Evolutionary conservation across 2,797 vertebrate species (phyloP).

Genomic region (Austrolebias charrua): DNA sequence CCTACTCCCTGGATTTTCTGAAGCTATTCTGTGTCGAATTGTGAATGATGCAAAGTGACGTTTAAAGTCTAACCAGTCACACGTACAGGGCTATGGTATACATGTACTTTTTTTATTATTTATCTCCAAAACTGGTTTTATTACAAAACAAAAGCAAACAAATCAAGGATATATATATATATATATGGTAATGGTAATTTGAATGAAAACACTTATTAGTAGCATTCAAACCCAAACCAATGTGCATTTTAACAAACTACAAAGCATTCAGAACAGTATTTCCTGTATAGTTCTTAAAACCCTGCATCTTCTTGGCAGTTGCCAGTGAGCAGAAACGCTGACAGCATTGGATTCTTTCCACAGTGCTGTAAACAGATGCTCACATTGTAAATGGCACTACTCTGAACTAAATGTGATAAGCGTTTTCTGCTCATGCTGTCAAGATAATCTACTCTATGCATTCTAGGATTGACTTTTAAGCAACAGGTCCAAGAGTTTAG

Average conservation of each 20-base stretch:
- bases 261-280: too few species aligned
- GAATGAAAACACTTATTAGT: background rate
- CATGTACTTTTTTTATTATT: too few species aligned
- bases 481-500: background rate
- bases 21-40: background rate
- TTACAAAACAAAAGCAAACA: background rate
- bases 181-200: too few species aligned
- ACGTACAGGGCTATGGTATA: background rate
- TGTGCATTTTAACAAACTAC: too few species aligned
- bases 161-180: background rate
- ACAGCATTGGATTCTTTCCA: background rate
- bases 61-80: background rate
- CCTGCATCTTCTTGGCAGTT: background rate
- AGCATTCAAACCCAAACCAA: background rate
- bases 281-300: background rate
- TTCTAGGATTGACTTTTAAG: background rate
- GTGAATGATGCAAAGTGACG: background rate
- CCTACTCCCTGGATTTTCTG: background rate
- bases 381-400: background rate
- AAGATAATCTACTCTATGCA: background rate
- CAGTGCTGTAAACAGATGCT: background rate
- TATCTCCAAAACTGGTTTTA: background rate
- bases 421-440: background rate
- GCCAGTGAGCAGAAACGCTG: background rate
- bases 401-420: background rate